Conservation (phyloP, 2,888 invertebrate genomes). For the Capitulum mitella region DNA sequence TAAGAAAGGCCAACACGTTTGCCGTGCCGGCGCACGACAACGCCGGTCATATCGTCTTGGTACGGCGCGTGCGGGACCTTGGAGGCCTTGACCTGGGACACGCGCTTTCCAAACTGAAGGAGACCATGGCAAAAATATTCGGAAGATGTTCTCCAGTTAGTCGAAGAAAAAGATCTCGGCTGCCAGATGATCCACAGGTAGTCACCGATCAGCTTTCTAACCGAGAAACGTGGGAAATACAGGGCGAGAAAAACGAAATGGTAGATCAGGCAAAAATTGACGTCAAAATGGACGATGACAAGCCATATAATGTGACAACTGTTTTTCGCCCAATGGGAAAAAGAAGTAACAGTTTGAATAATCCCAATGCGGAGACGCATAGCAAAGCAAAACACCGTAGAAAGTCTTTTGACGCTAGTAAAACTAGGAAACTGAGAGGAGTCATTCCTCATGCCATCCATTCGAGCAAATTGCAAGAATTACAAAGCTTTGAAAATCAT, state of each 20-base stretch:
- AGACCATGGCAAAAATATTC: conserved; percentile 7
- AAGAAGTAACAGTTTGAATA: not conserved
- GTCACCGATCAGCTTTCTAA: not conserved
- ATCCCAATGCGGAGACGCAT: too few relatives aligned
- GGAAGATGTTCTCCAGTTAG: not conserved
- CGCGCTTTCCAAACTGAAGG: not conserved
- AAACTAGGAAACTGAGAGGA: too few relatives aligned
- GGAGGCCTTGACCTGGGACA: not conserved
- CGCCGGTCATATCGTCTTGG: not conserved
- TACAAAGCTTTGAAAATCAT: not conserved
- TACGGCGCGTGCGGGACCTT: not conserved
- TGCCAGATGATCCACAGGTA: not conserved
- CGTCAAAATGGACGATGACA: not conserved
- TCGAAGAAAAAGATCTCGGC: not conserved
- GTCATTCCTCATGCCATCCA: too few relatives aligned
- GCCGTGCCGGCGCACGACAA: conserved; percentile 6
- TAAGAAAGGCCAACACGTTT: not conserved
- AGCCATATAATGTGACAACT: not conserved
- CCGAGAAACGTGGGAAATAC: conserved; percentile 10
- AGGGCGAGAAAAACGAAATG: not conserved
- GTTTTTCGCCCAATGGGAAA: not conserved
- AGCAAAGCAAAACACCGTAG: too few relatives aligned
- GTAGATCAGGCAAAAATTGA: not conserved
- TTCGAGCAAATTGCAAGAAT: not conserved
- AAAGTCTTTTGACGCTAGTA: too few relatives aligned